Evolutionary conservation across 2,113 vertebrate genomes (phyloP).

Genomic region (Cryptomyrus ogoouensis): DNA sequence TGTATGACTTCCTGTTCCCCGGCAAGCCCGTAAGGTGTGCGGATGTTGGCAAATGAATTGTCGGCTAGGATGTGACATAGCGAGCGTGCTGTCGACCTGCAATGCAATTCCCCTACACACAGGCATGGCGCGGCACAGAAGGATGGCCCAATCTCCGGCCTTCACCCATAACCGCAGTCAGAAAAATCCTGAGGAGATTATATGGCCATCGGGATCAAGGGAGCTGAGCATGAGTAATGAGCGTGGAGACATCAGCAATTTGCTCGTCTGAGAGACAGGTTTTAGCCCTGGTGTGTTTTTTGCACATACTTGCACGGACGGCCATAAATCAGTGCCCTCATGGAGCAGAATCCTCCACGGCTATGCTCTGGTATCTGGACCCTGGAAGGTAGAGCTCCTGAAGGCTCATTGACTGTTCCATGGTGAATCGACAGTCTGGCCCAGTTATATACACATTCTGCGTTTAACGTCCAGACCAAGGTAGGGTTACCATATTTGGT

Average conservation of each 20-base stretch:
- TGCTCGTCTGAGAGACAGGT: constrained; percentile 35
- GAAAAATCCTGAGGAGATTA: constrained; percentile 38
- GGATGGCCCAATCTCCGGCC: constrained; percentile 15
- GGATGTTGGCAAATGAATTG: not conserved
- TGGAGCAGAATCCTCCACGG: constrained; percentile 17
- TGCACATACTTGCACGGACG: constrained; percentile 39
- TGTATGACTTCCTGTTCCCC: not conserved
- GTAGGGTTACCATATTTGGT: not conserved
- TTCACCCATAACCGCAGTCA: constrained; percentile 25
- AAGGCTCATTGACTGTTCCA: not conserved
- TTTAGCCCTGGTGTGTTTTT: constrained; percentile 30
- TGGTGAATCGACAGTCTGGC: not conserved
- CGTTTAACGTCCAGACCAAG: not conserved
- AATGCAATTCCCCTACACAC: not conserved
- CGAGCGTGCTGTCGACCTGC: not conserved
- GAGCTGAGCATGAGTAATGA: constrained; percentile 37
- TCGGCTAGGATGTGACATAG: not conserved
- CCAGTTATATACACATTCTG: not conserved
- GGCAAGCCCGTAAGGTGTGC: not conserved
- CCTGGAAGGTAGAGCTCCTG: not conserved
- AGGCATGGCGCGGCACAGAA: constrained; percentile 2
- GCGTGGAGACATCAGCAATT: constrained; percentile 37
- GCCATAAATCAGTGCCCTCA: constrained; percentile 37
- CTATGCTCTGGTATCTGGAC: constrained; percentile 7
- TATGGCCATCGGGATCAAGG: constrained; percentile 44